These are phyloP conservation scores for Lepidostoma basale DNA, from an alignment of 1,140 invertebrate species.

Conservation along the genomic window DNA sequence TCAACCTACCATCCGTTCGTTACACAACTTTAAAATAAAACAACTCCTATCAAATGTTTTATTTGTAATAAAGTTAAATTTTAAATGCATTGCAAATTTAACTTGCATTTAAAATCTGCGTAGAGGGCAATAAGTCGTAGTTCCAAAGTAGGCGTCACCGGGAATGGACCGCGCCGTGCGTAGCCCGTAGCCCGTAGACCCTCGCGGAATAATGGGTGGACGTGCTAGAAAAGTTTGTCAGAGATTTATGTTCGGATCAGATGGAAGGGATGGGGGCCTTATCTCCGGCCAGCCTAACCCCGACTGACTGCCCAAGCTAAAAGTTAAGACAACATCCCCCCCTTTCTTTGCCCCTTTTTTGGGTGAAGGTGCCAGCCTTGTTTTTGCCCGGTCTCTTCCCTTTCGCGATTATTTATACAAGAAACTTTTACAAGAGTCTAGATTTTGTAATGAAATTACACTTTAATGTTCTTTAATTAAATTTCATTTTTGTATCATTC, in stretches of 20 bases:
- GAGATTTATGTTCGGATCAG: constrained; percentile 41
- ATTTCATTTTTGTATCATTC: background rate
- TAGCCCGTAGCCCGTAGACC: too few relatives aligned
- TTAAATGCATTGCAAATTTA: background rate
- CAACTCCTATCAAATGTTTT: too few relatives aligned
- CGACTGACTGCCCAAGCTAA: constrained; percentile 40
- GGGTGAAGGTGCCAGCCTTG: constrained; percentile 7
- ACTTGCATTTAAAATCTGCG: background rate
- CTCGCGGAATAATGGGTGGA: constrained; percentile 34
- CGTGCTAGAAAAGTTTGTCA: constrained; percentile 42
- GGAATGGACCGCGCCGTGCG: background rate
- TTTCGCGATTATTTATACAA: constrained; percentile 20
- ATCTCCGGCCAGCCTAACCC: constrained; percentile 34
- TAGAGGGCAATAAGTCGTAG: background rate
- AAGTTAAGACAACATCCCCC: constrained; percentile 41
- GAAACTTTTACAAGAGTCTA: background rate
- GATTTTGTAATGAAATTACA: constrained; percentile 24
- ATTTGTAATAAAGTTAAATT: too few relatives aligned
- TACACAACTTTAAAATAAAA: too few relatives aligned
- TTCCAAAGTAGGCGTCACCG: constrained; percentile 17
- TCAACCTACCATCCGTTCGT: too few relatives aligned
- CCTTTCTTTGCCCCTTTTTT: constrained; percentile 25
- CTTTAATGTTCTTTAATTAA: background rate
- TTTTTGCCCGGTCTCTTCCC: constrained; percentile 15
- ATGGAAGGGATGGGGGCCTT: constrained; percentile 34